Conservation (phyloP, 2,797 vertebrate species). For the Acanthis flammea region DNA sequence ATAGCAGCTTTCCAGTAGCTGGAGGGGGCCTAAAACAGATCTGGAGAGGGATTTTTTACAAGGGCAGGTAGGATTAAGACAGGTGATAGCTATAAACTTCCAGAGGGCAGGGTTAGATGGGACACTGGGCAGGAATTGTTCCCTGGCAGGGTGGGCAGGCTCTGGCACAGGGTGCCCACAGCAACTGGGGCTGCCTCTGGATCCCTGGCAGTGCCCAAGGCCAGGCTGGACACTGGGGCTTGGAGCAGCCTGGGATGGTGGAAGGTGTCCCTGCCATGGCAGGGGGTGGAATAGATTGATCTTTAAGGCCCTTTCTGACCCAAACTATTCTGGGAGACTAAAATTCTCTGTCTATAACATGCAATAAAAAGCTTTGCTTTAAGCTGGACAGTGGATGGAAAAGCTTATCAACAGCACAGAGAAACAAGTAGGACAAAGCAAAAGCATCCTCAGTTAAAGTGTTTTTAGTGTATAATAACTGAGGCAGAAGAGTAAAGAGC, state of each 20-base stretch:
- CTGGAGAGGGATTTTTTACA: background rate
- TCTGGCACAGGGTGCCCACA: background rate
- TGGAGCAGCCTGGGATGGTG: background rate
- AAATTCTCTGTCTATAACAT: fast-evolving
- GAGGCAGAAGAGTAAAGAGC: background rate
- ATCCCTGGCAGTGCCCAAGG: background rate
- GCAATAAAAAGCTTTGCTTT: background rate
- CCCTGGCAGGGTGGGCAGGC: background rate
- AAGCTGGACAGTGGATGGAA: background rate
- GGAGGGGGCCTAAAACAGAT: background rate
- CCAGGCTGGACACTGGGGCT: background rate
- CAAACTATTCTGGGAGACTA: background rate
- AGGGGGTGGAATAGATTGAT: fast-evolving
- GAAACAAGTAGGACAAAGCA: background rate
- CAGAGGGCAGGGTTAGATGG: fast-evolving
- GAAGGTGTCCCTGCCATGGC: fast-evolving
- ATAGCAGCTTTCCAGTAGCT: background rate
- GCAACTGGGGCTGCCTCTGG: background rate
- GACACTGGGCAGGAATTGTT: background rate
- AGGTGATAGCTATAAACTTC: background rate
- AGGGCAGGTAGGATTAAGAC: no score
- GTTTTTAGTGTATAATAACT: background rate
- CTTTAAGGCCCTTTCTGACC: fast-evolving
- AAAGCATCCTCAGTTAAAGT: background rate
- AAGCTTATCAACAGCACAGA: background rate